Evolutionary conservation across 2,113 vertebrate species (phyloP).

Genomic region (Alaudala cheleensis): DNA sequence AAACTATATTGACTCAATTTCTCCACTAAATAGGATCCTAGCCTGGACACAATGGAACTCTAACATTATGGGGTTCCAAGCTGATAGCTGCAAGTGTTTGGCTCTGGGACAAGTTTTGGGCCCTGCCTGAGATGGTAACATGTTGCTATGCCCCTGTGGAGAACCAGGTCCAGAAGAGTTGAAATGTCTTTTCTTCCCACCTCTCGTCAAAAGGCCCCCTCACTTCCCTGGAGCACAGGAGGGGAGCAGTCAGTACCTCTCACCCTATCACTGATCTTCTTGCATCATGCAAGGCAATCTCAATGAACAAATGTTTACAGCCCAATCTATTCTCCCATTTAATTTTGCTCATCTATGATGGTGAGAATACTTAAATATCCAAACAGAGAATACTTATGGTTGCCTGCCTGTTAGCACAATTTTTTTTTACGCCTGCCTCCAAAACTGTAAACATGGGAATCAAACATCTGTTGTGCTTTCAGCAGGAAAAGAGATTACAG

Average conservation of each 20-base stretch:
- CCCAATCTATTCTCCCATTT: not conserved
- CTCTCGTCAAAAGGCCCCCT: not conserved
- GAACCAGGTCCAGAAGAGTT: not conserved
- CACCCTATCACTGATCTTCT: not conserved
- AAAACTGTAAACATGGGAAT: constrained; percentile 28
- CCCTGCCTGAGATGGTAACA: not conserved
- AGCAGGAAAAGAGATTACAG: not conserved
- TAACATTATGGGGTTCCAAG: rapidly evolving
- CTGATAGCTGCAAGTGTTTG: not conserved
- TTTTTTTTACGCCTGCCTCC: not conserved
- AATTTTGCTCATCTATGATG: not conserved
- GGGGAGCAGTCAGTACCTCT: not conserved
- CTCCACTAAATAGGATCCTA: not conserved
- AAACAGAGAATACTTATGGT: constrained; percentile 14
- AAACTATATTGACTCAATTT: not conserved
- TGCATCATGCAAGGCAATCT: not conserved
- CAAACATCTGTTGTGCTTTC: constrained; percentile 36
- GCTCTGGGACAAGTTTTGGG: not conserved
- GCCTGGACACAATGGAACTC: not conserved
- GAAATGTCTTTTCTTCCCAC: not conserved
- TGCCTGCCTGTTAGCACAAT: not conserved
- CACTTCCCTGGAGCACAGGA: rapidly evolving
- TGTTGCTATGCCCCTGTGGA: not conserved
- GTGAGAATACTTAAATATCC: constrained; percentile 10
- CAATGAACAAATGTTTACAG: not conserved